These are phyloP conservation scores for Ferrisia virgata DNA, from an alignment of 2,888 invertebrate species.

Conservation along the genomic window DNA sequence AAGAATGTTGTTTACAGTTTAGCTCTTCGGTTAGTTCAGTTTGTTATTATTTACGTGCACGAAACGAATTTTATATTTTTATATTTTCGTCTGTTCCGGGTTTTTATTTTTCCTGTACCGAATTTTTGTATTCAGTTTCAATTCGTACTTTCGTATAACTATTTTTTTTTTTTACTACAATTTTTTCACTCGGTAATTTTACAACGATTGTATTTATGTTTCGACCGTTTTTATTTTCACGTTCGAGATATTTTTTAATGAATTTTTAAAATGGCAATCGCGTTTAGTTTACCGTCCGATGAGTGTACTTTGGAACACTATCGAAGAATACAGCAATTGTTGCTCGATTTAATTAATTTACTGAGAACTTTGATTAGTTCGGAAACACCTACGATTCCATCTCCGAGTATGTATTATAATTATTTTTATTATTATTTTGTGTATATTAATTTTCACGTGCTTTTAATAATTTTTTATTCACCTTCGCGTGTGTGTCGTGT, in stretches of 20 bases:
- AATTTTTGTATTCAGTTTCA: not conserved
- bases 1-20: not conserved
- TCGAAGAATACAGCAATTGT: constrained; percentile 36
- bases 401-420: not conserved
- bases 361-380: not conserved
- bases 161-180: not conserved
- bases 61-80: not conserved
- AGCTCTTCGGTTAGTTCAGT: not conserved
- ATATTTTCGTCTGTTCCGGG: not conserved
- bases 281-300: constrained; percentile 41
- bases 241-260: constrained; percentile 22
- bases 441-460: not conserved
- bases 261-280: constrained; percentile 43
- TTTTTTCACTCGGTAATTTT: not conserved
- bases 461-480: too few species aligned
- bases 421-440: too few species aligned
- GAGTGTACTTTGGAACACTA: constrained; percentile 35
- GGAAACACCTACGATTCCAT: not conserved
- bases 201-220: not conserved
- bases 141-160: not conserved
- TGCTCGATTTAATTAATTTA: constrained; percentile 35
- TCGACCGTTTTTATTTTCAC: not conserved
- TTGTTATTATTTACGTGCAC: not conserved
- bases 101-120: not conserved
- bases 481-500: too few species aligned